Evolutionary conservation across 1,140 invertebrate species (phyloP).

Genomic region (Drosophila sp.): DNA sequence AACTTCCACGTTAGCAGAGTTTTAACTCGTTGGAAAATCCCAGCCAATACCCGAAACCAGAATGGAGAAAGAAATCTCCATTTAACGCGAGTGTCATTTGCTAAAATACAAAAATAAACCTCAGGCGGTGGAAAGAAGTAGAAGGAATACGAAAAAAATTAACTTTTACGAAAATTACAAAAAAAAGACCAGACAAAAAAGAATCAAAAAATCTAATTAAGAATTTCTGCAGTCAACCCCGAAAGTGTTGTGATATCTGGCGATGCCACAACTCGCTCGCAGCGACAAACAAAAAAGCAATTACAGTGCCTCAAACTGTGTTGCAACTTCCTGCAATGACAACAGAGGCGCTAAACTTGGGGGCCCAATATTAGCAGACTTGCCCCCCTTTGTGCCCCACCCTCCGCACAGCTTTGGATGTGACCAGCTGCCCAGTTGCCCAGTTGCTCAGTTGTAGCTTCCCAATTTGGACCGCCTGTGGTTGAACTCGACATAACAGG

Average conservation of each 20-base stretch:
- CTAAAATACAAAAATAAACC: conserved; percentile 63
- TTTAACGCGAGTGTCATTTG: conserved; percentile 74
- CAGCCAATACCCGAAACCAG: conserved; percentile 19
- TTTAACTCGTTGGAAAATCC: conserved; percentile 71
- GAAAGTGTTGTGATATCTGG: not conserved
- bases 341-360: conserved; percentile 76
- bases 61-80: conserved; percentile 42
- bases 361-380: conserved; percentile 65
- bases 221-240: conserved; percentile 66
- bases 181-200: too few relatives aligned
- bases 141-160: conserved; percentile 22
- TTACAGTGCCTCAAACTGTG: conserved; percentile 81
- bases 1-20: conserved; percentile 50
- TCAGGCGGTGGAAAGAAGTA: conserved; percentile 35
- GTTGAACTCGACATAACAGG: conserved; percentile 67
- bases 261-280: conserved; percentile 35
- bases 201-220: conserved; percentile 80
- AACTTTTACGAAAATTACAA: conserved; percentile 51
- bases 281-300: conserved; percentile 79
- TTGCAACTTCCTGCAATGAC: conserved; percentile 81
- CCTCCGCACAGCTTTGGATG: too few relatives aligned
- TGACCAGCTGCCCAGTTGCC: not conserved
- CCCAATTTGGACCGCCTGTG: conserved; percentile 51
- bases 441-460: conserved; percentile 29
- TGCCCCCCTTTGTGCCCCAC: not conserved